A percentile compares a stretch with the other conserved stretches of the same genome.
Evolutionary conservation across 2,113 vertebrate genomes (phyloP).

Genomic region (Syngnathoides biaculeatus): DNA sequence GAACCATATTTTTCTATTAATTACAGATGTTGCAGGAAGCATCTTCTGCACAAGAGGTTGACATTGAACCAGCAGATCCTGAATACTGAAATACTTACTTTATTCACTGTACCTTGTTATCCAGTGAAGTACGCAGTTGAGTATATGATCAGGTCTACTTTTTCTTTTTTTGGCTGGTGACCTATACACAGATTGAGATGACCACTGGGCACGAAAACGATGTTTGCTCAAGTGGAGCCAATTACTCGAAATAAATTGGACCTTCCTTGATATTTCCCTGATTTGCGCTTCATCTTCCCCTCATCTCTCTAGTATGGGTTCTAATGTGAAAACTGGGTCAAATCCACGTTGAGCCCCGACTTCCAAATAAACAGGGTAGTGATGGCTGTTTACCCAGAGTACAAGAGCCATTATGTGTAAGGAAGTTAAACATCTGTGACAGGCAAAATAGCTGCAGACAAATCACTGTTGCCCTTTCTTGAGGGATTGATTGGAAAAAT

Average conservation of each 20-base stretch:
- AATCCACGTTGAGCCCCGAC: slow-evolving; percentile 54
- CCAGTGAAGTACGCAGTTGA: slow-evolving; percentile 17
- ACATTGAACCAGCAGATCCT: too few relatives aligned
- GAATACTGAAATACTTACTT: too few relatives aligned
- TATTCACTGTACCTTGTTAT: too few relatives aligned
- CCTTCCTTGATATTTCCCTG: slow-evolving; percentile 62
- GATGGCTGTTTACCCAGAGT: slow-evolving; percentile 73
- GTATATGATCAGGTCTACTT: slow-evolving; percentile 35
- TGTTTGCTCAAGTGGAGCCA: slow-evolving; percentile 81
- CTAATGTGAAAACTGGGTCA: slow-evolving; percentile 63
- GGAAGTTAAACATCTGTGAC: slow-evolving; percentile 77
- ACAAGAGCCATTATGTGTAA: slow-evolving; percentile 64
- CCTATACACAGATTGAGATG: slow-evolving; percentile 46
- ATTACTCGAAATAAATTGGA: slow-evolving; percentile 78
- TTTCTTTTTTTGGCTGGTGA: slow-evolving; percentile 33
- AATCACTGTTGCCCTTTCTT: slow-evolving; percentile 69
- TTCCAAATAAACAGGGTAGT: slow-evolving; percentile 74
- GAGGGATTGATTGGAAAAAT: slow-evolving; percentile 63
- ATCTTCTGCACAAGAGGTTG: too few relatives aligned
- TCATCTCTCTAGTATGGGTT: slow-evolving; percentile 58
- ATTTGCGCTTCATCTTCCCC: slow-evolving; percentile 43
- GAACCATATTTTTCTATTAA: too few relatives aligned
- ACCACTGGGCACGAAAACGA: slow-evolving; percentile 60
- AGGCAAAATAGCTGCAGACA: slow-evolving; percentile 71
- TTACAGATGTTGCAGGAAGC: too few relatives aligned